phyloP scores from a whole-genome alignment of 2,797 vertebrate genomes.

The Prunella strophiata region DNA sequence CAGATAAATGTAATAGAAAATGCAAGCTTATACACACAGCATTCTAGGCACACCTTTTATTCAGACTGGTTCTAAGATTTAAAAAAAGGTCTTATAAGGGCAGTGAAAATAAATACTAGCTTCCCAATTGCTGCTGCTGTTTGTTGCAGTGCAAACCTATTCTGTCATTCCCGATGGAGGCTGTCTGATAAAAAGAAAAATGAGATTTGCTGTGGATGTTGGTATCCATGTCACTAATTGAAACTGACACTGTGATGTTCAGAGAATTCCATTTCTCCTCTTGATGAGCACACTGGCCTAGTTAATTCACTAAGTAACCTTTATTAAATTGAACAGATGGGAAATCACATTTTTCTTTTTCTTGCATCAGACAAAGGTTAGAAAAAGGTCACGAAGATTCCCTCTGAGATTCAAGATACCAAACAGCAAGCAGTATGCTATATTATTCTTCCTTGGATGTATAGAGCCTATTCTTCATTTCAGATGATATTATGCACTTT shows the following conservation, averaged over 20 bases:
- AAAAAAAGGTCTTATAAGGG: not conserved
- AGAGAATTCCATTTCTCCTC: slow-evolving; percentile 72
- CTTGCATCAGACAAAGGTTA: slow-evolving; percentile 72
- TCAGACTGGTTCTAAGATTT: slow-evolving; percentile 21
- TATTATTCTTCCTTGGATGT: not conserved
- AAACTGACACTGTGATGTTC: slow-evolving; percentile 80
- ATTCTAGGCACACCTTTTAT: not conserved
- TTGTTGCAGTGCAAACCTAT: slow-evolving; percentile 10
- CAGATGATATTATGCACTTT: not conserved
- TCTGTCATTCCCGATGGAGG: not conserved
- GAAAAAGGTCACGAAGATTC: slow-evolving; percentile 66
- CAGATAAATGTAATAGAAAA: not conserved
- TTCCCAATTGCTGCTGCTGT: not conserved
- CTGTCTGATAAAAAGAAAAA: slow-evolving; percentile 68
- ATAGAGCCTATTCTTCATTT: not conserved
- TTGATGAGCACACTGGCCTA: slow-evolving; percentile 66
- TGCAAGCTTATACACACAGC: not conserved
- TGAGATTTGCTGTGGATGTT: slow-evolving; percentile 78
- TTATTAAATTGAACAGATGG: slow-evolving; percentile 84
- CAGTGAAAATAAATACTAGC: not conserved
- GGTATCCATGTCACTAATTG: slow-evolving; percentile 84
- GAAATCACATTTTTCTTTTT: slow-evolving; percentile 70
- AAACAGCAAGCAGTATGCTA: not conserved
- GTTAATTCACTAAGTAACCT: slow-evolving; percentile 84
- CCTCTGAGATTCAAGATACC: slow-evolving; percentile 39